Percentiles rank a stretch among this genome's conserved stretches.
Evolutionary conservation across 2,888 invertebrate species (phyloP).

Genomic region (Sinhomidia bicolor): DNA sequence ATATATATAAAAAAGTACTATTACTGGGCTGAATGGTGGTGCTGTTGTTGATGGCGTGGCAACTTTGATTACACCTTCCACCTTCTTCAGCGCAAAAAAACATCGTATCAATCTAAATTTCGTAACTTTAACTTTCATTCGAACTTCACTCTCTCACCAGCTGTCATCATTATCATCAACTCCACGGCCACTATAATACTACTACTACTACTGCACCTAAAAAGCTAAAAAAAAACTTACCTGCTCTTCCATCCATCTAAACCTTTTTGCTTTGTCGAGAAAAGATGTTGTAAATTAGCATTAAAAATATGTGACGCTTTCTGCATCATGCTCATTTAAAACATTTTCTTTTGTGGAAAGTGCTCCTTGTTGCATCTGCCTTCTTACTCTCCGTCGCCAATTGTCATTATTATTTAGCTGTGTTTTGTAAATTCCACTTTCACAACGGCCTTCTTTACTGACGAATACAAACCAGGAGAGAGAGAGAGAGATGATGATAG

Average conservation of each 20-base stretch:
- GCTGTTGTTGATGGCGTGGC: conserved; percentile 4
- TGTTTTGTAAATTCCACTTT: too few species aligned
- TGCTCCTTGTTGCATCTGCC: not conserved
- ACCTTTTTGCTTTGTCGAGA: not conserved
- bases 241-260: not conserved
- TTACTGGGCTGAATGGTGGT: too few species aligned
- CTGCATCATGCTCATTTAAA: not conserved
- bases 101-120: conserved; percentile 63
- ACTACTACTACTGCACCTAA: too few species aligned
- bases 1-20: not conserved
- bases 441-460: too few species aligned
- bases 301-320: conserved; percentile 10
- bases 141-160: conserved; percentile 1
- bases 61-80: conserved; percentile 60
- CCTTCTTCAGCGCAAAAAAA: conserved; percentile 13
- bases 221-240: too few species aligned
- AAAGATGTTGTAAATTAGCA: not conserved
- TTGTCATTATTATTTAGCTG: too few species aligned
- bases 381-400: too few species aligned
- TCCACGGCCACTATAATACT: not conserved
- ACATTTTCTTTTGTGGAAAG: not conserved
- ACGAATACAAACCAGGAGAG: too few species aligned
- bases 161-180: conserved; percentile 41
- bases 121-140: conserved; percentile 48
- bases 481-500: too few species aligned